phyloP scores from a whole-genome alignment of 2,797 vertebrate species.

The Melanotaenia maccullochi region DNA sequence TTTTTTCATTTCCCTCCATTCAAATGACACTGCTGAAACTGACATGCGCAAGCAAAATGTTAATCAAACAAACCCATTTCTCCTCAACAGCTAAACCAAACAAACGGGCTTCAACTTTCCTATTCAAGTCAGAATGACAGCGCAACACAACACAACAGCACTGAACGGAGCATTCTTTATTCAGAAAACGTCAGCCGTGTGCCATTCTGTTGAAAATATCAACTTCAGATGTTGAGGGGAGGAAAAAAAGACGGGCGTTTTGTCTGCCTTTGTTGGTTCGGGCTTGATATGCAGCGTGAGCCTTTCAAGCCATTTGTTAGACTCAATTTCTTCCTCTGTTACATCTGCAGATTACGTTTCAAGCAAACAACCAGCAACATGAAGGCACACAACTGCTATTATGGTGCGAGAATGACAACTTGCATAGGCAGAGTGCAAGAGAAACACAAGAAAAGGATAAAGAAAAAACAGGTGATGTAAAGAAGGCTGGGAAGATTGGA shows the following conservation, averaged over 20 bases:
- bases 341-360: constrained; percentile 82
- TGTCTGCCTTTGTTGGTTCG: constrained; percentile 80
- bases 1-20: constrained; percentile 56
- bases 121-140: constrained; percentile 82
- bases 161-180: constrained; percentile 65
- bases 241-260: constrained; percentile 76
- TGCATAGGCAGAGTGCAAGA: constrained; percentile 54
- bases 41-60: constrained; percentile 70
- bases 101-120: constrained; percentile 78
- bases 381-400: constrained; percentile 71
- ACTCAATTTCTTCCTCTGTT: constrained; percentile 83
- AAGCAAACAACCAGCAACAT: constrained; percentile 78
- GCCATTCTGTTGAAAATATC: constrained; percentile 81
- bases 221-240: constrained; percentile 80
- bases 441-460: constrained; percentile 45
- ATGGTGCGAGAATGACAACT: constrained; percentile 75
- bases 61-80: constrained; percentile 81
- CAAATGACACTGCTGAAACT: constrained; percentile 54
- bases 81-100: constrained; percentile 74
- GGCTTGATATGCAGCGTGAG: constrained; percentile 80
- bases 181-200: constrained; percentile 68
- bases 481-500: constrained; percentile 65
- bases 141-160: constrained; percentile 72
- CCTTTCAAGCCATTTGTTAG: constrained; percentile 84
- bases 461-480: constrained; percentile 57